These are phyloP conservation scores for Gallinago solitaria DNA, from an alignment of 2,797 vertebrate genomes.

Conservation along the genomic window DNA sequence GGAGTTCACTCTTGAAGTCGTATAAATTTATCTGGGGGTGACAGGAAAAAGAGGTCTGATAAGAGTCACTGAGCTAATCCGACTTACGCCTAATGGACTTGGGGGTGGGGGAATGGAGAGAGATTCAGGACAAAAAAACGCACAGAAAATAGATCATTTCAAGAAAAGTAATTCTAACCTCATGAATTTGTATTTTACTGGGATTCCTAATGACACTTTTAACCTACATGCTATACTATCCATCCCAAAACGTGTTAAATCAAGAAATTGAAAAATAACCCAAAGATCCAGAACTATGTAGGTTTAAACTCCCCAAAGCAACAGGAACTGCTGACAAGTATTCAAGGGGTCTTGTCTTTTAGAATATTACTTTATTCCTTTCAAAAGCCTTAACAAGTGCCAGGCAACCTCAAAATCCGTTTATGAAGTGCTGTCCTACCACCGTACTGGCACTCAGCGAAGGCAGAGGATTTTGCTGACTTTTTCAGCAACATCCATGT, in stretches of 20 bases:
- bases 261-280: background rate
- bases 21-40: slow-evolving; percentile 12
- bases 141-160: background rate
- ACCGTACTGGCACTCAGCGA: background rate
- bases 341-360: background rate
- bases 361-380: background rate
- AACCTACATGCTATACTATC: background rate
- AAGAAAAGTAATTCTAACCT: background rate
- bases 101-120: background rate
- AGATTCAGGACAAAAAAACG: fast-evolving
- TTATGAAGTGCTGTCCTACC: background rate
- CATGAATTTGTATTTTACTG: background rate
- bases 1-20: background rate
- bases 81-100: background rate
- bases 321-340: background rate
- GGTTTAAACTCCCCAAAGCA: background rate
- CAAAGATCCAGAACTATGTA: background rate
- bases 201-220: background rate
- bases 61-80: slow-evolving; percentile 30
- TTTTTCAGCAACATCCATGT: background rate
- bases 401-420: background rate
- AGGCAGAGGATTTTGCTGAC: background rate
- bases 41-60: slow-evolving; percentile 3
- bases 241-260: background rate
- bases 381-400: background rate